phyloP scores from a whole-genome alignment of 2,888 invertebrate species.

The Osmoderma eremita region DNA sequence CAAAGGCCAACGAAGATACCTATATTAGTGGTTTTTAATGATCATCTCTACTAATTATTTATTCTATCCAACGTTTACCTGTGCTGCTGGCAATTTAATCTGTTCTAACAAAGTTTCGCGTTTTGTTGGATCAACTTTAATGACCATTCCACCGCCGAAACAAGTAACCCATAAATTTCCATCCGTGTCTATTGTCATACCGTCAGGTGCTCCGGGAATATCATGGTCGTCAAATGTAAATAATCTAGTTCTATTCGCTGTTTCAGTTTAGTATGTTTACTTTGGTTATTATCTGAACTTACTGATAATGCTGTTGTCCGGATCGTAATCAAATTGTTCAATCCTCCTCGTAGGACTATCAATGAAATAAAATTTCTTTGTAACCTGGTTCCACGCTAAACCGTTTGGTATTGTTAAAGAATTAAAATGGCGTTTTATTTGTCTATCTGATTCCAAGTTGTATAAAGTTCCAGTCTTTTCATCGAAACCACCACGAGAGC shows the following conservation, averaged over 20 bases:
- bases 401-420: constrained; percentile 67
- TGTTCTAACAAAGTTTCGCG: constrained; percentile 68
- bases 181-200: constrained; percentile 81
- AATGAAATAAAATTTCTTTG: constrained; percentile 77
- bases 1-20: constrained; percentile 77
- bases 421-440: constrained; percentile 46
- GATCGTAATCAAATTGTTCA: constrained; percentile 75
- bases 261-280: background rate
- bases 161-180: constrained; percentile 83
- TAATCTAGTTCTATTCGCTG: constrained; percentile 70
- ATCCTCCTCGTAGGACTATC: constrained; percentile 74
- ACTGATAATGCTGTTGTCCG: constrained; percentile 65
- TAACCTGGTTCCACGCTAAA: constrained; percentile 76
- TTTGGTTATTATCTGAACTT: constrained; percentile 40
- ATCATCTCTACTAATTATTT: background rate
- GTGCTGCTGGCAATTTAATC: constrained; percentile 72
- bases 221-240: constrained; percentile 66
- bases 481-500: constrained; percentile 42
- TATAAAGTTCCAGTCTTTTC: constrained; percentile 47
- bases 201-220: constrained; percentile 70
- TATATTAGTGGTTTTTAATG: constrained; percentile 28
- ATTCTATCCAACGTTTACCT: constrained; percentile 55
- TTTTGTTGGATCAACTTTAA: constrained; percentile 67
- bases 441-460: constrained; percentile 44
- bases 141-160: constrained; percentile 73